phyloP scores from a whole-genome alignment of 2,113 vertebrate species.

The Tor tambroides region DNA sequence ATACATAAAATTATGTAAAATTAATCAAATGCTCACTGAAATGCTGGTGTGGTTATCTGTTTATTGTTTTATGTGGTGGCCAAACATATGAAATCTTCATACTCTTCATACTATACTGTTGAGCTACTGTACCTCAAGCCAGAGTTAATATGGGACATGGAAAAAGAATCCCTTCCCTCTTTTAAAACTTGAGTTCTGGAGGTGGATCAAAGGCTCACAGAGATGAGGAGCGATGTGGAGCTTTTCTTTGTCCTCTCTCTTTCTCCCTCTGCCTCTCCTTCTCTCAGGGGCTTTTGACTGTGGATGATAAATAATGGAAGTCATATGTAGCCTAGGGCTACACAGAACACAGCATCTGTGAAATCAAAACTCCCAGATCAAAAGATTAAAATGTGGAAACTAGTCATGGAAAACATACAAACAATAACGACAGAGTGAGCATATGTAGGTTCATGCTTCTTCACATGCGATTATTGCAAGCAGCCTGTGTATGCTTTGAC shows the following conservation, averaged over 20 bases:
- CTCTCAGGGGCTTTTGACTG: slow-evolving; percentile 25
- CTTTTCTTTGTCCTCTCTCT: slow-evolving; percentile 14
- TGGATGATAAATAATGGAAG: slow-evolving; percentile 55
- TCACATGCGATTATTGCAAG: background rate
- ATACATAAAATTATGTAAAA: background rate
- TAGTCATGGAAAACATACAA: slow-evolving; percentile 24
- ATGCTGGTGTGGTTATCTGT: background rate
- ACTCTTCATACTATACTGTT: background rate
- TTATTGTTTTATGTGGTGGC: background rate
- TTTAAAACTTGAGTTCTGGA: slow-evolving; percentile 44
- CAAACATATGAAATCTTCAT: background rate
- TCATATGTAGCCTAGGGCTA: slow-evolving; percentile 50
- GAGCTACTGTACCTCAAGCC: background rate
- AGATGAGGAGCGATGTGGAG: slow-evolving; percentile 32
- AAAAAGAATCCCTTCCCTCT: slow-evolving; percentile 5
- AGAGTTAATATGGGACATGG: background rate
- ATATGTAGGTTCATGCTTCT: background rate
- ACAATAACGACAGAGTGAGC: background rate
- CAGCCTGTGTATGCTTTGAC: background rate
- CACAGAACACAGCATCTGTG: slow-evolving; percentile 32
- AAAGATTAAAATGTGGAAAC: slow-evolving; percentile 46
- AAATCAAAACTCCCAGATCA: slow-evolving; percentile 53
- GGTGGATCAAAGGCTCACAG: slow-evolving; percentile 47
- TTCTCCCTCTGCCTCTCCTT: slow-evolving; percentile 3
- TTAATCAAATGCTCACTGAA: background rate